Evolutionary conservation across 2,113 vertebrate genomes (phyloP), one percentile per base, ranked within the genome.

Genomic region (Diadophis punctatus): DNA sequence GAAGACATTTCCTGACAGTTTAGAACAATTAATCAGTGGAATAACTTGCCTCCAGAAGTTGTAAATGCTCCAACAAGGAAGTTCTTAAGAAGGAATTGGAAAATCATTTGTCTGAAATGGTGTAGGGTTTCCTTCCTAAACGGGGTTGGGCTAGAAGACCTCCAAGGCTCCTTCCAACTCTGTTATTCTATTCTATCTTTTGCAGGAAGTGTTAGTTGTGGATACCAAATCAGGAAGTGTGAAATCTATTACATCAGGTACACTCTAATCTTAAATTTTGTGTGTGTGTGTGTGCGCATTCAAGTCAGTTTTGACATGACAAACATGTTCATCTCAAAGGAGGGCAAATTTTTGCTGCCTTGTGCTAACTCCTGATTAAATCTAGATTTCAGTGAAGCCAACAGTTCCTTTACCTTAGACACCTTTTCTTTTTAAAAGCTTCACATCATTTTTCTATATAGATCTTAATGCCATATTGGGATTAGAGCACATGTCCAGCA

Each of bases 151-250:
- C 23, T 58, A 58, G 56, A 58, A 58, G 56, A 58, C 3, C 23
- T 58, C 23, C 23, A 58, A 58, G 23, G 25, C 23, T 10, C 25
- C 23, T 27, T 60, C 58, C 58, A 60, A 27, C 9, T 60, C 25
- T 11, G 58, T 27, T 60, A 60, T 27, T 60, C 58, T 60, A 60
- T 60, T 60, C 8, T 60, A 60, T 60, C 23, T 91, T 46, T 91
- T 93, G 10, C 53, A 98, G 98, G 97, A 98, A 53, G 95, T 98
- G 27, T 92, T 98, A 68, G 93, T 98, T 94, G 97, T 98, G 95
- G 97, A 98, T 89, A 98, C 95, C 23, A 96, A 94, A 89, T 97
- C 96, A 49, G 97, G 97, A 20, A 96, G 89, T 30, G 91, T 93
- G 23, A 97, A 97, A 22, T 97, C 96, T 91, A 95, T 98, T 87